Base-by-base conservation (phyloP, 2,797 vertebrate genomes). In the Semotilus atromaculatus region DNA sequence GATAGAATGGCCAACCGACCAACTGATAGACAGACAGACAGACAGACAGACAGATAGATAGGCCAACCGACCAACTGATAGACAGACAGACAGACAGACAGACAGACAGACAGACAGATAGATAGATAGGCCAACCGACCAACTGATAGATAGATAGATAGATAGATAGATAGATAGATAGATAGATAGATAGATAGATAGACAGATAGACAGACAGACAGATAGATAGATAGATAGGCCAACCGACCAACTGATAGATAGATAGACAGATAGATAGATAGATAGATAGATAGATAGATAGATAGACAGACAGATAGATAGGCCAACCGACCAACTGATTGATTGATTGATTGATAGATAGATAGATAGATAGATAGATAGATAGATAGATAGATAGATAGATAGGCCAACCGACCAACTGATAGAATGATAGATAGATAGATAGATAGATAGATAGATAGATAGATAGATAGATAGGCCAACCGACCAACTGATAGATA, bases 21-120 rank as follows among this genome's bases (percentile, higher is more conserved):
- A 7, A 51, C 0, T 4, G 7, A 55, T 1, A 23, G 53, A 55
- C 0, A 58, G 53, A 58, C 1, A 53, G 16, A 21, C 1, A 53
- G 48, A 51, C 0, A 19, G 48, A 51, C 0, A 23, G 51, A 53
- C 1, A 31, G 3, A 31, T 31, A 31, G 31, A 31, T 31, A 31
- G 31, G 2, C 0, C 7, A 7, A 21, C 0, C 7, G 18, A 53
- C 0, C 7, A 7, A 51, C 0, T 4, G 7, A 55, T 1, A 23
- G 53, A 55, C 0, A 9, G 8, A 23, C 0, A 23, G 21, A 53
- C 0, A 19, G 18, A 21, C 1, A 21, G 18, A 53, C 0, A 21
- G 21, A 51, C 0, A 10, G 7, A 55, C 0, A 23, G 53, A 55
- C 0, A 9, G 8, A 23, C 0, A 23, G 21, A 53, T 0, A 0